These are phyloP conservation scores for Leptogaster cylindrica DNA, from an alignment of 2,888 invertebrate species.

Conservation along the genomic window DNA sequence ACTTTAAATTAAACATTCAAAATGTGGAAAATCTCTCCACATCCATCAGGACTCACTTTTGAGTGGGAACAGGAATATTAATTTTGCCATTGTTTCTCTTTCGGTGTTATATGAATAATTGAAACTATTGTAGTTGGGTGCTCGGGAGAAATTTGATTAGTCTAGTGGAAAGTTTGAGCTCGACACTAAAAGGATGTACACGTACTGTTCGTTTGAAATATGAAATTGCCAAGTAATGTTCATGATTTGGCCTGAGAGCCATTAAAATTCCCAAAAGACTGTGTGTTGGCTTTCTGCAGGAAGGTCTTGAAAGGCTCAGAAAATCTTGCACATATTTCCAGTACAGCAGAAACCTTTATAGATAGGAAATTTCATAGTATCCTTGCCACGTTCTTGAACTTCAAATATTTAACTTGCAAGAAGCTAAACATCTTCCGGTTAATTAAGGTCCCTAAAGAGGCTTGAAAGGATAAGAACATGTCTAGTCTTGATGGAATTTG, in stretches of 20 bases:
- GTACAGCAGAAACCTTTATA: slow-evolving; percentile 1
- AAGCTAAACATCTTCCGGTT: slow-evolving; percentile 25
- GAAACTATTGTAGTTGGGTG: too few relatives aligned
- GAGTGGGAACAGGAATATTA: too few relatives aligned
- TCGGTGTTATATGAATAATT: too few relatives aligned
- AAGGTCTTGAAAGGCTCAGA: not conserved
- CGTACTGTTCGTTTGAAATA: slow-evolving; percentile 27
- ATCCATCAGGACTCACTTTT: too few relatives aligned
- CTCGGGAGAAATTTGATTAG: too few relatives aligned
- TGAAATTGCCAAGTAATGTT: slow-evolving; percentile 32
- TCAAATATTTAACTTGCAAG: slow-evolving; percentile 33
- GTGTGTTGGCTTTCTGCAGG: not conserved
- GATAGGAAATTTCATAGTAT: slow-evolving; percentile 27
- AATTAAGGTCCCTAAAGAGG: slow-evolving; percentile 25
- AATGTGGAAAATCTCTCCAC: too few relatives aligned
- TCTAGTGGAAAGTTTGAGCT: too few relatives aligned
- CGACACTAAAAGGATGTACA: too few relatives aligned
- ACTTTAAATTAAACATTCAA: too few relatives aligned
- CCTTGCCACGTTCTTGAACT: slow-evolving; percentile 21
- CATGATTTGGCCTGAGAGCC: slow-evolving; percentile 23
- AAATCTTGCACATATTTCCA: not conserved
- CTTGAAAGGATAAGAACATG: slow-evolving; percentile 10
- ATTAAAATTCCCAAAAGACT: slow-evolving; percentile 24
- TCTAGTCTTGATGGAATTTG: slow-evolving; percentile 21
- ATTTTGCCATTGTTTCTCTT: too few relatives aligned